Conservation (phyloP, 2,797 vertebrate genomes). For the Dromococcyx pavoninus region DNA sequence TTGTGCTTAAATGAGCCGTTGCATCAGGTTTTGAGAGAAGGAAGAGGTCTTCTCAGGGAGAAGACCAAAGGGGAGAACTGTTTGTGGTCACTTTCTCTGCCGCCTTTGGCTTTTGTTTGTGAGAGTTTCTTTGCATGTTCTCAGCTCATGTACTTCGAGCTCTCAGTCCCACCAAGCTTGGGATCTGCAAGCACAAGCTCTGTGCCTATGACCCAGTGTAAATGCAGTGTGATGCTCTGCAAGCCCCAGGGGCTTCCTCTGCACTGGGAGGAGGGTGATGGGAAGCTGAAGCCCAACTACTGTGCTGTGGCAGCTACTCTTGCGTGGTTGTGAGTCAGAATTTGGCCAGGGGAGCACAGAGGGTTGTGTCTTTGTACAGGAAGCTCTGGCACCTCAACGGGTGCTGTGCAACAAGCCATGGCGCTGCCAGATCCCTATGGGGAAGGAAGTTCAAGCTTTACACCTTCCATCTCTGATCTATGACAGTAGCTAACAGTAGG, state of each 20-base stretch:
- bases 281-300: not conserved
- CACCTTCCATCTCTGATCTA: not conserved
- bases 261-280: not conserved
- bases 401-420: not conserved
- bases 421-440: not conserved
- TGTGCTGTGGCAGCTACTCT: not conserved
- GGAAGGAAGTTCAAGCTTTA: not conserved
- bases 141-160: not conserved
- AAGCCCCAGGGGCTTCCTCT: not conserved
- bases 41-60: not conserved
- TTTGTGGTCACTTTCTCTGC: accelerated
- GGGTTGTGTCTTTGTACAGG: not conserved
- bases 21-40: not conserved
- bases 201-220: not conserved
- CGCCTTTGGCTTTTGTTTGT: not conserved
- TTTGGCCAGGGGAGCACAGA: not conserved
- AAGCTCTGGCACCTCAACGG: not conserved
- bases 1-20: not conserved
- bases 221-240: not conserved
- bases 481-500: not conserved
- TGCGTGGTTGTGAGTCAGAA: not conserved
- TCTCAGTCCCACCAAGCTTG: not conserved
- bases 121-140: not conserved
- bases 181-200: not conserved
- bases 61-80: not conserved